Conservation (phyloP, 2,888 invertebrate species). For the Leptinotarsa peninsularis region DNA sequence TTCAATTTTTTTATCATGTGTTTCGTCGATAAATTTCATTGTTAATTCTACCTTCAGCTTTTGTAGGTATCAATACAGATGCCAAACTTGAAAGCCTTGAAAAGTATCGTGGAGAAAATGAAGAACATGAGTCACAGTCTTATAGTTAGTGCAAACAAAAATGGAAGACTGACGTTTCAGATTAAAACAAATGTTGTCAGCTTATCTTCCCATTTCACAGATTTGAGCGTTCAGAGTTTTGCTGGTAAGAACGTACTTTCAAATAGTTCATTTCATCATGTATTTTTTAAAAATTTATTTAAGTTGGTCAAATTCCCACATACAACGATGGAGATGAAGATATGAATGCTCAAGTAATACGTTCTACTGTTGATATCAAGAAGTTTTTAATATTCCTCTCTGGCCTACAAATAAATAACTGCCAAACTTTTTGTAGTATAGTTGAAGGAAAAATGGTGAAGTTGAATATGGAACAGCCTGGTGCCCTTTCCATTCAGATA, state of each 20-base stretch:
- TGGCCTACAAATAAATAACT: slow-evolving; percentile 82
- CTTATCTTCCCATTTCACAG: slow-evolving; percentile 84
- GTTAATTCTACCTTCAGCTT: neutral
- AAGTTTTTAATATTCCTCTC: slow-evolving; percentile 83
- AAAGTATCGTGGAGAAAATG: slow-evolving; percentile 86
- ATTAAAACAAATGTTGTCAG: slow-evolving; percentile 85
- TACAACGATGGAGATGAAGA: slow-evolving; percentile 57
- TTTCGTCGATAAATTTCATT: neutral
- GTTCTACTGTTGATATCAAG: slow-evolving; percentile 81
- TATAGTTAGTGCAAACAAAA: slow-evolving; percentile 77
- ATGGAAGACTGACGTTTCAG: slow-evolving; percentile 78
- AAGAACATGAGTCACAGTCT: slow-evolving; percentile 81
- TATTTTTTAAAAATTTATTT: slow-evolving; percentile 35
- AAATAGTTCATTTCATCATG: no score
- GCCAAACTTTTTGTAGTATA: slow-evolving; percentile 81
- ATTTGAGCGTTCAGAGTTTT: slow-evolving; percentile 75
- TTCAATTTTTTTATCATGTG: neutral
- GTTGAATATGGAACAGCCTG: slow-evolving; percentile 78
- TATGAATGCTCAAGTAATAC: slow-evolving; percentile 63
- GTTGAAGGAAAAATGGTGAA: slow-evolving; percentile 80
- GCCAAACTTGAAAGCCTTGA: slow-evolving; percentile 81
- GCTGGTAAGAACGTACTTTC: slow-evolving; percentile 63
- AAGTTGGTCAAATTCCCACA: slow-evolving; percentile 53
- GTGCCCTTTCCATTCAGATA: slow-evolving; percentile 82
- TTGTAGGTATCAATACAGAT: slow-evolving; percentile 81